phyloP scores from a whole-genome alignment of 2,113 vertebrate genomes.

The mouse (Mus musculus) region GRCm39 chr9:63133001-63133500 shows the following conservation, averaged over 20 bases:
- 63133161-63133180: neutral
- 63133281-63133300: constrained; percentile 70
- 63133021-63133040: neutral
- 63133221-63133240: constrained; percentile 35
- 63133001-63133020: neutral
- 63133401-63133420: constrained; percentile 75
- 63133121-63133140: neutral
- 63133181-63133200: constrained; percentile 43
- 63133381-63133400: constrained; percentile 76
- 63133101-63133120: neutral
- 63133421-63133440: constrained; percentile 72
- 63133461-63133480: constrained; percentile 66
- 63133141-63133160: neutral
- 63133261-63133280: constrained; percentile 57
- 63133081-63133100: neutral
- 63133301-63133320: constrained; percentile 68
- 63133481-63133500: constrained; percentile 51
- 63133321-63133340: constrained; percentile 70
- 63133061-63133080: neutral
- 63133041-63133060: neutral
- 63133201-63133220: constrained; percentile 38
- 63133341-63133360: constrained; percentile 79
- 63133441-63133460: constrained; percentile 78
- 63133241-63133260: constrained; percentile 55
- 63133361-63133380: constrained; percentile 72